A percentile compares a stretch with the other conserved stretches of the same genome.
phyloP scores from a whole-genome alignment of 1,140 invertebrate genomes.

The Ceratina japonica region DNA sequence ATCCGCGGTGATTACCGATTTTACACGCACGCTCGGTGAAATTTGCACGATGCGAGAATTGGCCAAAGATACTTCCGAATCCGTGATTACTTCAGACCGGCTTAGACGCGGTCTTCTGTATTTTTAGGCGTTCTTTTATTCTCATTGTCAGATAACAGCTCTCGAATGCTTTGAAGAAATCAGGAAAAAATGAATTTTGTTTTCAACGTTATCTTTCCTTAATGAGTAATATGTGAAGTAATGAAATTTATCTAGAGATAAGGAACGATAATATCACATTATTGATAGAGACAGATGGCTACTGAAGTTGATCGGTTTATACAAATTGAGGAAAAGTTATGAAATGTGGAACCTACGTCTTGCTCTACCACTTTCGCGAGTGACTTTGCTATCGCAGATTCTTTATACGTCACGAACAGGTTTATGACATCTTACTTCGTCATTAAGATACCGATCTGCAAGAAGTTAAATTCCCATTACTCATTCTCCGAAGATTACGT shows the following conservation, averaged over 20 bases:
- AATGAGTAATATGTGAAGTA: too few relatives aligned
- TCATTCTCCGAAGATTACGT: neutral
- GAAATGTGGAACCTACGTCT: neutral
- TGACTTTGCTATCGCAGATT: neutral
- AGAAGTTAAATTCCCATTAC: neutral
- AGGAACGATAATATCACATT: too few relatives aligned
- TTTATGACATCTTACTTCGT: neutral
- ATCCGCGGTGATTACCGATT: constrained; percentile 5
- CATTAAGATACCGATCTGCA: constrained; percentile 1
- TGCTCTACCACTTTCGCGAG: neutral
- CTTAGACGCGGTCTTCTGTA: too few relatives aligned
- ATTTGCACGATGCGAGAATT: neutral
- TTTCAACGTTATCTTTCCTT: too few relatives aligned
- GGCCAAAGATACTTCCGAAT: neutral
- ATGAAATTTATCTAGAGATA: too few relatives aligned
- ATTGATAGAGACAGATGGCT: too few relatives aligned
- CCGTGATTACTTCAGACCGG: neutral
- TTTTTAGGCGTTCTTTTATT: too few relatives aligned
- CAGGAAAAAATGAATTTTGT: too few relatives aligned
- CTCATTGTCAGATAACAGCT: too few relatives aligned
- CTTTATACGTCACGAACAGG: neutral
- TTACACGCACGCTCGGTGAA: neutral
- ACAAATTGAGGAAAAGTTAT: neutral
- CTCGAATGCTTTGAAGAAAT: too few relatives aligned
- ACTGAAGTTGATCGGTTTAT: too few relatives aligned